Evolutionary conservation across 64 coral and sea anemone species (phyloP), one percentile per base, ranked within the genome.

Genomic region (Actinia tenebrosa): DNA sequence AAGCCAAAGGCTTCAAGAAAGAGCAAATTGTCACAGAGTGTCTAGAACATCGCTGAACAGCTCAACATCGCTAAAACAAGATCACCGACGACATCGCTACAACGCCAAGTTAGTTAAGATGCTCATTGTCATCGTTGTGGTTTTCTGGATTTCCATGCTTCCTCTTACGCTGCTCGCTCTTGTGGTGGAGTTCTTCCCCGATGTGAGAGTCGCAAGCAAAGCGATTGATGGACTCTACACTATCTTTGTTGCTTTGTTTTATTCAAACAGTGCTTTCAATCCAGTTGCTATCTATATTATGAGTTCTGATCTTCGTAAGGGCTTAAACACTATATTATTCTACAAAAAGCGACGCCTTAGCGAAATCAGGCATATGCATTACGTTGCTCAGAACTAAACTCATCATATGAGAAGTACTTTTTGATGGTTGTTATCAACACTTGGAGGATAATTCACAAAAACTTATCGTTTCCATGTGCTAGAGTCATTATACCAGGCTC

Each of bases 221-320:
- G 23, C 45, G 19, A 69, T 90, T 26, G 88, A 93, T 60, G 85
- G 69, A 3, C 37, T 96, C 1, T 93, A 88, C 46, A 56, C 85
- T 10, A 84, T 92, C 16, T 88, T 83, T 37, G 89, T 90, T 9
- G 91, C 91, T 18, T 50, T 96, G 26, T 96, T 96, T 86, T 93
- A 93, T 16, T 90, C 87, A 58, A 96, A 96, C 82, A 96, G 94
- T 50, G 91, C 94, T 53, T 96, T 96, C 17, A 96, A 96, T 47
- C 94, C 94, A n/a, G 81, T 96, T 4, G 94, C 94, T 64, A 92
- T 96, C 14, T 96, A 93, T 56, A 88, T 93, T 45, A 88, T 96
- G 91, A 96, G 94, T 64, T 96, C 94, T 60, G 94, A 96, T 18
- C 50, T 91, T 23, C 82, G 94, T 55, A 87, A 87, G 42, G 84